Evolutionary conservation across 2,888 invertebrate species (phyloP), one percentile per base, ranked within the genome.

Genomic region (Salpingus planirostris): DNA sequence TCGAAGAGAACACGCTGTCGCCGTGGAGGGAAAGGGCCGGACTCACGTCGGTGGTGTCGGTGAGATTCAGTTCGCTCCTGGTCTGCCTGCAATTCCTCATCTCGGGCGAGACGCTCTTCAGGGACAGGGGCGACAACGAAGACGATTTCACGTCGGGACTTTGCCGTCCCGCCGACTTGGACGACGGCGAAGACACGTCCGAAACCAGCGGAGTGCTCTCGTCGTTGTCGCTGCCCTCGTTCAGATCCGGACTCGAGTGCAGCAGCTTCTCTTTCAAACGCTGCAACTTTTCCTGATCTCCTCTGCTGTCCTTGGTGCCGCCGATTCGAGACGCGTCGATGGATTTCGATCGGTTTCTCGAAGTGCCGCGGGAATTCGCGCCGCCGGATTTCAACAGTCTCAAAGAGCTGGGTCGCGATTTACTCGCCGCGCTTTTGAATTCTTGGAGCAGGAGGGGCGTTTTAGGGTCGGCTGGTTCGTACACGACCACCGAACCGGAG

Each of bases 121-220:
- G 18, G 18, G 18, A 18, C 5, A 8, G 18, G 18, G 8, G 18
- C 5, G 5, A 6, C 8, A 6, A 6, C 5, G 5, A 5, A 6
- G 59, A 57, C 2, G 57, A 54, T 43, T 47, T 51, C 1, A 49
- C 35, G 18, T 54, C 54, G 6, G 54, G 49, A 36, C 55, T 57
- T 15, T 54, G 51, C n/a, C n/a, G n/a, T n/a, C n/a, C n/a, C 4
- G 47, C 46, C 1, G 55, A 55, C 29, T 48, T 52, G 12, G 56
- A 54, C 13, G 56, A 54, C 4, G 58, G 55, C 1, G 59, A 52
- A 3, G 58, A 61, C 6, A 59, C 46, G 41, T 62, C 60, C 0
- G 71, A 71, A 4, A 81, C 77, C 37, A 81, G 67, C 33, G 79
- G 79, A 2, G 80, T 78, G 45, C 74, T 74, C 53, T 82, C 82